Evolutionary conservation across 2,797 vertebrate species (phyloP).

Genomic region (Sternarchorhynchus goeldii): DNA sequence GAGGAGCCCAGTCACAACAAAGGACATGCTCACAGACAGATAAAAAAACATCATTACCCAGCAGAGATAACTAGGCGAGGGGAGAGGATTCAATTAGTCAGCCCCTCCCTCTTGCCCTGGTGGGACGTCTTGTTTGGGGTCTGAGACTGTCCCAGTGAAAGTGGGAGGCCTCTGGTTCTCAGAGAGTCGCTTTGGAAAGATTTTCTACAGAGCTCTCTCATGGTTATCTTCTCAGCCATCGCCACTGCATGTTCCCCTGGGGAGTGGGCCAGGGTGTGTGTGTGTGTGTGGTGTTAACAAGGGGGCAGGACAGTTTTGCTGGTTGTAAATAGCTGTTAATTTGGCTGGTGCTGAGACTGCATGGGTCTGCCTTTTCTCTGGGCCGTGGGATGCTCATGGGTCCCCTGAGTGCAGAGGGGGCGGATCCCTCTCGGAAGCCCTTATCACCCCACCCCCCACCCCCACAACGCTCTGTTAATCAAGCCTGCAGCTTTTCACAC

Average conservation of each 20-base stretch:
- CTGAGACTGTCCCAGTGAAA: conserved; percentile 57
- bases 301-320: conserved; percentile 45
- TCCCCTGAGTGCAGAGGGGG: conserved; percentile 62
- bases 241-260: conserved; percentile 53
- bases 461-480: conserved; percentile 45
- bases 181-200: conserved; percentile 53
- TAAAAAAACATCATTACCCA: conserved; percentile 57
- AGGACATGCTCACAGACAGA: conserved; percentile 52
- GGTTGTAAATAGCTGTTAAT: conserved; percentile 60
- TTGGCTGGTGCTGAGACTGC: conserved; percentile 46
- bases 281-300: conserved; percentile 44
- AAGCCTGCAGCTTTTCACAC: conserved; percentile 35
- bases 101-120: conserved; percentile 44
- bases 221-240: conserved; percentile 54
- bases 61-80: conserved; percentile 58
- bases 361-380: conserved; percentile 5
- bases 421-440: conserved; percentile 42
- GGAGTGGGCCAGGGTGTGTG: conserved; percentile 38
- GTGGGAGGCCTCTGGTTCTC: conserved; percentile 59
- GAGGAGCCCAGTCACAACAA: conserved; percentile 51
- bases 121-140: conserved; percentile 39
- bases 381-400: conserved; percentile 47
- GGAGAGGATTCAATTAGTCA: conserved; percentile 60
- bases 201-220: conserved; percentile 50
- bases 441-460: conserved; percentile 18